A percentile compares a stretch with the other conserved stretches of the same genome.
Conservation (phyloP, 2,888 invertebrate species). For the Pecten maximus region DNA sequence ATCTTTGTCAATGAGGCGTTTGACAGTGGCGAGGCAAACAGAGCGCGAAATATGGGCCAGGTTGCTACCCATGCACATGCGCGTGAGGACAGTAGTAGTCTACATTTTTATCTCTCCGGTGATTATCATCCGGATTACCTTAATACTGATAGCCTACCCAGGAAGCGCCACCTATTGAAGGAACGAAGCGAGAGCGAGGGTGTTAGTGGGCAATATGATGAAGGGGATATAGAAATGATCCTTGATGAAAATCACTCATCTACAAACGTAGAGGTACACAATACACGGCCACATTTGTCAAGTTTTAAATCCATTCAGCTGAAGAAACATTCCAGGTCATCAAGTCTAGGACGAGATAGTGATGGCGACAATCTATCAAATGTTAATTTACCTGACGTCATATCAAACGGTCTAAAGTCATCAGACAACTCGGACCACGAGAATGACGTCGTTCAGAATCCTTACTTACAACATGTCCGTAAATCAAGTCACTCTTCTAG, state of each 20-base stretch:
- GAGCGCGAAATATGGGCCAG: not conserved
- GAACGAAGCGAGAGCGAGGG: slow-evolving; percentile 63
- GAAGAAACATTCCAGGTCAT: not conserved
- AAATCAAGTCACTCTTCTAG: not conserved
- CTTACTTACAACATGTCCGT: not conserved
- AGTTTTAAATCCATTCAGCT: not conserved
- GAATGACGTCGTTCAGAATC: not conserved
- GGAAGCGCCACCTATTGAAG: slow-evolving; percentile 46
- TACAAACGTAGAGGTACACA: slow-evolving; percentile 37
- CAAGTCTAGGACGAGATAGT: not conserved
- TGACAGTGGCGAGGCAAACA: slow-evolving; percentile 52
- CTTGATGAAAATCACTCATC: slow-evolving; percentile 48
- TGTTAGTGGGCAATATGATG: slow-evolving; percentile 60
- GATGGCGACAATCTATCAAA: not conserved
- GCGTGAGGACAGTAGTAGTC: slow-evolving; percentile 43
- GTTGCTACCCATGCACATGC: not conserved
- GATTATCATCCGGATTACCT: slow-evolving; percentile 71
- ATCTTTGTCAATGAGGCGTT: slow-evolving; percentile 73
- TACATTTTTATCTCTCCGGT: slow-evolving; percentile 69
- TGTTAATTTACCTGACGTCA: not conserved
- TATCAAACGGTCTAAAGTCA: not conserved
- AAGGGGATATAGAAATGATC: slow-evolving; percentile 68
- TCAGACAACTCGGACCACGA: not conserved
- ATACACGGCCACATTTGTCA: slow-evolving; percentile 40
- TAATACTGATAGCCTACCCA: slow-evolving; percentile 64